Evolutionary conservation across 2,888 invertebrate species (phyloP).

Genomic region (Microplitis deprimator): DNA sequence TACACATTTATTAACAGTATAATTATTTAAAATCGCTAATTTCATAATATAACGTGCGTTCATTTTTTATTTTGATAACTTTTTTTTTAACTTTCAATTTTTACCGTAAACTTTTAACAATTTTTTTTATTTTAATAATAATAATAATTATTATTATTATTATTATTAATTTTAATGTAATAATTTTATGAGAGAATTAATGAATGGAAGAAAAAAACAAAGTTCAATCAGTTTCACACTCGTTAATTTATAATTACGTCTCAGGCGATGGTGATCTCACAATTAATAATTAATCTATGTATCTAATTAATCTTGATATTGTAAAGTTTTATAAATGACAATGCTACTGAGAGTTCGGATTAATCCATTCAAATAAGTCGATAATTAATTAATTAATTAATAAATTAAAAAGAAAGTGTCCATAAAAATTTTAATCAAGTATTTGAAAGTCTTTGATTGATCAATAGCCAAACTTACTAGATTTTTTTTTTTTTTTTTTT

Average conservation of each 20-base stretch:
- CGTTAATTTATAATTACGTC: conserved; percentile 47
- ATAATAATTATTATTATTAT: not conserved
- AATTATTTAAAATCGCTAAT: not conserved
- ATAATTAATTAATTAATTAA: not conserved
- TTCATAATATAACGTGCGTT: not conserved
- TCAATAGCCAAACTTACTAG: conserved; percentile 28
- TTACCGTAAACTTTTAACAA: conserved; percentile 2
- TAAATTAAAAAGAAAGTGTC: conserved; percentile 1
- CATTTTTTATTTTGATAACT: not conserved
- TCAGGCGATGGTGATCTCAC: conserved; percentile 52
- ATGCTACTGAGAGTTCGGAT: conserved; percentile 6
- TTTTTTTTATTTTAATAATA: not conserved
- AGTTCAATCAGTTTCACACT: conserved; percentile 41
- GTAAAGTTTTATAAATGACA: conserved; percentile 50
- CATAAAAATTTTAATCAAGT: not conserved
- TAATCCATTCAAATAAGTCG: conserved; percentile 9
- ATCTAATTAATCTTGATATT: conserved; percentile 46
- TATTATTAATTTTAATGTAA: not conserved
- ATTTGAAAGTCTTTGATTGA: conserved; percentile 10
- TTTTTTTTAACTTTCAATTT: not conserved
- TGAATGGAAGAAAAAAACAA: conserved; percentile 29
- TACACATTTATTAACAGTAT: not conserved
- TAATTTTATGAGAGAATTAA: too few relatives aligned
- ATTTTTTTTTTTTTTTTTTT: conserved; percentile 42
- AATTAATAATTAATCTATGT: conserved; percentile 46